phyloP scores from a whole-genome alignment of 2,888 invertebrate genomes.

The Drosophila quinaria region DNA sequence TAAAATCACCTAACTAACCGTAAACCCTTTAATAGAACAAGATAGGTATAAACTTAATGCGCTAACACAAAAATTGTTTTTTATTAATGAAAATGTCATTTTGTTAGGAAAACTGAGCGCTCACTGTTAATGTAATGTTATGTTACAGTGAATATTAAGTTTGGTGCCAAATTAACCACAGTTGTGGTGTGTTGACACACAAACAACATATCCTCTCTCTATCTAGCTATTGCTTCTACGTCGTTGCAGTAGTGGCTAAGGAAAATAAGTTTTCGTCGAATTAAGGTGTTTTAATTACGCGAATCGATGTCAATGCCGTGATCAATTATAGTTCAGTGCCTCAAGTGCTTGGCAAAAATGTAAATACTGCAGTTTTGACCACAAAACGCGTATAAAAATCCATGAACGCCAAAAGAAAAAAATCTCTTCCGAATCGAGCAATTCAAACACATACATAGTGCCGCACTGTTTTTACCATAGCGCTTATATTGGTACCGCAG shows the following conservation, averaged over 20 bases:
- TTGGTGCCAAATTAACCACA: conserved; percentile 1
- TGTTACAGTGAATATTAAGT: conserved; percentile 2
- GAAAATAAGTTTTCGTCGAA: conserved; percentile 62
- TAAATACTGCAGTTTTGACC: conserved; percentile 42
- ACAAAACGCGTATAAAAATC: conserved; percentile 51
- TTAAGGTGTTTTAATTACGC: conserved; percentile 50
- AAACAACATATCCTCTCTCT: conserved; percentile 54
- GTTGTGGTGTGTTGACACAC: conserved; percentile 46
- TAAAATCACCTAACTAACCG: neutral
- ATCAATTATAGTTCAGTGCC: conserved; percentile 59
- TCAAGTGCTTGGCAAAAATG: conserved; percentile 57
- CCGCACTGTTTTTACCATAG: conserved; percentile 61
- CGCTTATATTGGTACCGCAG: conserved; percentile 62
- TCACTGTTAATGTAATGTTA: conserved; percentile 8
- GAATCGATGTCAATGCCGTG: conserved; percentile 52
- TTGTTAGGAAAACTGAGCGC: neutral
- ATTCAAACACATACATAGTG: conserved; percentile 75
- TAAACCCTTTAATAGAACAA: too few relatives aligned
- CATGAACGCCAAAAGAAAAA: conserved; percentile 71
- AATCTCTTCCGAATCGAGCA: conserved; percentile 74
- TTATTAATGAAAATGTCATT: neutral
- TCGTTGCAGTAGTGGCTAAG: conserved; percentile 70
- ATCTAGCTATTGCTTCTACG: conserved; percentile 63
- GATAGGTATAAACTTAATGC: too few relatives aligned
- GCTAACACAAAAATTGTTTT: neutral